Percentiles rank a stretch among this genome's conserved stretches.
These are phyloP conservation scores for Masnerella sp. DNA, from an alignment of 2,888 invertebrate genomes.

Conservation along the genomic window DNA sequence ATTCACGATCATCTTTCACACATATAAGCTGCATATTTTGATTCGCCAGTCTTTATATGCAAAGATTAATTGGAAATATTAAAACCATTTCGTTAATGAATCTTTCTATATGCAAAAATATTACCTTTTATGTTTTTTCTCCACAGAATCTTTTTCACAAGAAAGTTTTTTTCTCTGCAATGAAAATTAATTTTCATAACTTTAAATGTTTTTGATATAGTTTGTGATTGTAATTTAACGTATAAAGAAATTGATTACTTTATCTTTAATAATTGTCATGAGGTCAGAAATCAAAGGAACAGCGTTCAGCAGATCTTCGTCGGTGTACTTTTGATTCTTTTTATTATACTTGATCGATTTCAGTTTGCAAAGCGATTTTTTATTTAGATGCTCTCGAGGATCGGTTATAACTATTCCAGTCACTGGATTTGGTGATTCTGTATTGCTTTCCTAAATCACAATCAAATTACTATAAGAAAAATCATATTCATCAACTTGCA, in stretches of 20 bases:
- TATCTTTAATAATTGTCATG: conserved; percentile 67
- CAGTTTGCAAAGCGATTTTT: conserved; percentile 22
- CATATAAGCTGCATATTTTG: conserved; percentile 32
- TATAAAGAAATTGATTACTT: conserved; percentile 57
- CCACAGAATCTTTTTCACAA: no score
- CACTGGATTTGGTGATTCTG: conserved; percentile 55
- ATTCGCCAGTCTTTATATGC: not conserved
- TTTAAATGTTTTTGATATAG: not conserved
- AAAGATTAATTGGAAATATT: not conserved
- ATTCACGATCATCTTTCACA: conserved; percentile 17
- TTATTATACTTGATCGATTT: conserved; percentile 21
- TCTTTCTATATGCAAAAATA: no score
- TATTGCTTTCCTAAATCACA: no score
- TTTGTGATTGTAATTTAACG: not conserved
- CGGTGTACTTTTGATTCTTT: conserved; percentile 56
- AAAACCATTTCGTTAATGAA: no score
- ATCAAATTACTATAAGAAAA: no score
- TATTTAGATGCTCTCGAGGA: conserved; percentile 11
- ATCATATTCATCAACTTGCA: no score
- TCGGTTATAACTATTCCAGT: conserved; percentile 32
- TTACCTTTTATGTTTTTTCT: no score
- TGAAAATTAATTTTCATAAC: not conserved
- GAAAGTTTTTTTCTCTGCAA: not conserved
- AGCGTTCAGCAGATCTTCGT: conserved; percentile 67
- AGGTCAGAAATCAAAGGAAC: conserved; percentile 71